phyloP scores from a whole-genome alignment of 2,888 invertebrate species.

The Exocentrus adspersus region DNA sequence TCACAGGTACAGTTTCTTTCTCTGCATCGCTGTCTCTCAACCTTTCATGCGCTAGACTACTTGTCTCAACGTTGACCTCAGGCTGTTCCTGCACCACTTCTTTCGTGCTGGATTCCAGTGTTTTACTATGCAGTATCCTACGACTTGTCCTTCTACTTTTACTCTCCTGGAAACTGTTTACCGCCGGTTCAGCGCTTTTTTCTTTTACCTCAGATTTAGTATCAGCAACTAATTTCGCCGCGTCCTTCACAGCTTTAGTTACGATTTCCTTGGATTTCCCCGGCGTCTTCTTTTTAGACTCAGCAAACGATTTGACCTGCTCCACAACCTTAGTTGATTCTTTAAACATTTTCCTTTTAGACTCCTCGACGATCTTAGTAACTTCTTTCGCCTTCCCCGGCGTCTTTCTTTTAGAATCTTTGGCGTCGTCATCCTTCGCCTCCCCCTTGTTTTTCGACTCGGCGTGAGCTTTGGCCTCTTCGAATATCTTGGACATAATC shows the following conservation, averaged over 20 bases:
- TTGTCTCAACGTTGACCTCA: neutral
- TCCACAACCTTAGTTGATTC: too few relatives aligned
- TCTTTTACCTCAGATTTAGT: too few relatives aligned
- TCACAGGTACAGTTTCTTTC: slow-evolving; percentile 34
- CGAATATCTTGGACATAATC: slow-evolving; percentile 55
- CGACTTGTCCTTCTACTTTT: neutral
- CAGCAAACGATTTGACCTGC: too few relatives aligned
- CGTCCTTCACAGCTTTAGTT: too few relatives aligned
- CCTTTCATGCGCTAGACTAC: neutral
- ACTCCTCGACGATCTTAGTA: too few relatives aligned
- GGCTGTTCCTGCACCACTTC: neutral
- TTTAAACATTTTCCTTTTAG: too few relatives aligned
- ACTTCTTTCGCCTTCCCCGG: too few relatives aligned
- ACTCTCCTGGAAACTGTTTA: neutral
- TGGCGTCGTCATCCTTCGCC: slow-evolving; percentile 28
- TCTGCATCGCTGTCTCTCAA: neutral
- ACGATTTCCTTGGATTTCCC: neutral
- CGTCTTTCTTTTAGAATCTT: too few relatives aligned
- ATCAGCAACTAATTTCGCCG: too few relatives aligned
- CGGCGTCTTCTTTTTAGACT: too few relatives aligned
- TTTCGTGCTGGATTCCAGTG: slow-evolving; percentile 17
- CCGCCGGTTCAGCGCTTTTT: neutral
- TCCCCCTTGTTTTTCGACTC: slow-evolving; percentile 34
- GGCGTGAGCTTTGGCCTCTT: slow-evolving; percentile 39
- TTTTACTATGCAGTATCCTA: slow-evolving; percentile 25